Evolutionary conservation across 2,113 vertebrate species (phyloP), one percentile per base, ranked within the genome.

Genomic region (Monopterus albus): DNA sequence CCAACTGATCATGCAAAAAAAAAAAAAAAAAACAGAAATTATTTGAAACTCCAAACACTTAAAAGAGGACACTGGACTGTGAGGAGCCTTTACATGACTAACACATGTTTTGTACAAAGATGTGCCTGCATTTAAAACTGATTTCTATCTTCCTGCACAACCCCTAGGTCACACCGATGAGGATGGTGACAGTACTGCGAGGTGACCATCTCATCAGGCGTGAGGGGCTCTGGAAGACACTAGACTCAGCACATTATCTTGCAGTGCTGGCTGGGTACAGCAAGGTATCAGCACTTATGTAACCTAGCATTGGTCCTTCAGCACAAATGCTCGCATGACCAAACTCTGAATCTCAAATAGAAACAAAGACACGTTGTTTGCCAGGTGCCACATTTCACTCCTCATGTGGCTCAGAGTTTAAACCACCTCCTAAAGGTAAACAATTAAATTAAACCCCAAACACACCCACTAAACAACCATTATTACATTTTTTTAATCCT

Each of bases 311-410:
- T 43, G 5, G 26, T 57, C 59, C 45, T n/a, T 47, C 29, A 36
- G 55, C 65, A 90, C 89, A 89, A 88, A 88, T 81, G 71, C 56
- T 75, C 85, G 84, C 79, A 85, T 91, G 88, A 91, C 83, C 51
- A 49, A 63, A 70, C 50, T 70, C 59, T 5, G 68, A 72, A 46
- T 45, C 36, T 45, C 72, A 36, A 75, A 80, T 72, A 81, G 55
- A 79, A 59, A n/a, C 18, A 11, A 26, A 71, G 52, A 29, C 12
- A 21, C 4, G 10, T 49, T n/a, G 40, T 73, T 62, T 38, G 7
- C 18, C 25, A 55, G 58, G 74, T 69, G 39, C 80, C 57, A 68
- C 52, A 20, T 81, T 89, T 78, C 55, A 21, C 21, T 7, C 14
- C 3, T 26, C 43, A n/a, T 71, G 52, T 20, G 14, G 17, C 29